Percentiles rank a stretch among this genome's conserved stretches.
Evolutionary conservation across 1,140 invertebrate species (phyloP).

Genomic region (Drosophila parvula): DNA sequence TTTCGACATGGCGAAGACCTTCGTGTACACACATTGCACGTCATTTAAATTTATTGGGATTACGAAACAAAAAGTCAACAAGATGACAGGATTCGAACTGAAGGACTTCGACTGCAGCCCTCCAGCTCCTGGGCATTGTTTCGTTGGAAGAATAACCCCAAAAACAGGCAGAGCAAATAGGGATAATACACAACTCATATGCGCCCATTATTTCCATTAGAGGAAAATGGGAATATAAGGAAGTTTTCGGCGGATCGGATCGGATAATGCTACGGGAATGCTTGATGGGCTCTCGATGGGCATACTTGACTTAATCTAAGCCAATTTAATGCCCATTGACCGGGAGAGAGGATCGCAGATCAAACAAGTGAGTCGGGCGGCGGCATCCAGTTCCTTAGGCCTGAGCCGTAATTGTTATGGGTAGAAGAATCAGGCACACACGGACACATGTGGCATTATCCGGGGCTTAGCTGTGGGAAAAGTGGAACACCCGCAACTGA

Average conservation of each 20-base stretch:
- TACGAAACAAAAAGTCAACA: conserved; percentile 79
- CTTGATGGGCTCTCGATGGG: conserved; percentile 33
- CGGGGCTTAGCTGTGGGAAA: conserved; percentile 62
- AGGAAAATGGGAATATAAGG: conserved; percentile 19
- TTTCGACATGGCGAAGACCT: conserved; percentile 11
- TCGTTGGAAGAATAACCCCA: conserved; percentile 20
- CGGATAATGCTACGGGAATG: conserved; percentile 5
- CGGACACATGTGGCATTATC: conserved; percentile 59
- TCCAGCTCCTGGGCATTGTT: conserved; percentile 40
- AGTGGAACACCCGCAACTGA: conserved; percentile 76
- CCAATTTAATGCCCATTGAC: conserved; percentile 74
- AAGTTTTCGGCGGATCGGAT: conserved; percentile 22
- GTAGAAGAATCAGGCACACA: conserved; percentile 39
- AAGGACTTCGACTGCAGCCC: conserved; percentile 37
- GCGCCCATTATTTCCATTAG: conserved; percentile 56
- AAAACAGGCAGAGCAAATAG: conserved; percentile 46
- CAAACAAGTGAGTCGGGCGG: conserved; percentile 52
- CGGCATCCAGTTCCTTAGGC: not conserved
- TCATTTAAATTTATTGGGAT: conserved; percentile 81
- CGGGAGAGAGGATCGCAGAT: conserved; percentile 39
- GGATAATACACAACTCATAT: conserved; percentile 70
- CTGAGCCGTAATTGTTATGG: conserved; percentile 55
- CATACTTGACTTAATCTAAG: conserved; percentile 83
- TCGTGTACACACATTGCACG: conserved; percentile 33
- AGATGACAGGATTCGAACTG: conserved; percentile 57